Evolutionary conservation across 1,140 invertebrate genomes (phyloP).

Genomic region (Bursaphelenchus mucronatus): DNA sequence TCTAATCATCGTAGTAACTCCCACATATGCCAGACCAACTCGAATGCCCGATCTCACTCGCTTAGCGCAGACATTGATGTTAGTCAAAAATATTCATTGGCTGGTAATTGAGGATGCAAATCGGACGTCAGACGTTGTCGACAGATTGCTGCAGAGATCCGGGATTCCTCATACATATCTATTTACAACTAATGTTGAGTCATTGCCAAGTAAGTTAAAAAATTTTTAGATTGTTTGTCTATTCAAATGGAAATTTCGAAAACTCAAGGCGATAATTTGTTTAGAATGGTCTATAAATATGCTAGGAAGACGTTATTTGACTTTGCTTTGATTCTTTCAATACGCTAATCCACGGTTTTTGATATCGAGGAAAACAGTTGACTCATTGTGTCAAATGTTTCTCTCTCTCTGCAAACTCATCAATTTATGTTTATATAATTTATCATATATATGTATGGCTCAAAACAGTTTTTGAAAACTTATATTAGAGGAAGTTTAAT

Average conservation of each 20-base stretch:
- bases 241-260: no score
- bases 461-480: no score
- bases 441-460: no score
- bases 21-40: constrained; percentile 11
- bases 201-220: constrained; percentile 14
- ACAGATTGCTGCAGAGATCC: constrained; percentile 65
- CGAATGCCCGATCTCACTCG: constrained; percentile 12
- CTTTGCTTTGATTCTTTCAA: no score
- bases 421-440: no score
- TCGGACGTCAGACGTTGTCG: constrained; percentile 73
- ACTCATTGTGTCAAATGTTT: no score
- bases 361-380: no score
- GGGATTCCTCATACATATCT: constrained; percentile 18
- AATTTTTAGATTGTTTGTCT: neutral
- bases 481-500: no score
- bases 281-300: no score
- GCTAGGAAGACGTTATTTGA: no score
- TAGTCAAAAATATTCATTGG: constrained; percentile 19
- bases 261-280: neutral
- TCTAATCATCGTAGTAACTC: constrained; percentile 11
- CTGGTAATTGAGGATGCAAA: constrained; percentile 17
- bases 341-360: no score
- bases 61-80: constrained; percentile 10
- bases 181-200: constrained; percentile 9
- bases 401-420: no score